Base-by-base conservation (phyloP, 2,888 invertebrate genomes). In the Cylloceria caligata region DNA sequence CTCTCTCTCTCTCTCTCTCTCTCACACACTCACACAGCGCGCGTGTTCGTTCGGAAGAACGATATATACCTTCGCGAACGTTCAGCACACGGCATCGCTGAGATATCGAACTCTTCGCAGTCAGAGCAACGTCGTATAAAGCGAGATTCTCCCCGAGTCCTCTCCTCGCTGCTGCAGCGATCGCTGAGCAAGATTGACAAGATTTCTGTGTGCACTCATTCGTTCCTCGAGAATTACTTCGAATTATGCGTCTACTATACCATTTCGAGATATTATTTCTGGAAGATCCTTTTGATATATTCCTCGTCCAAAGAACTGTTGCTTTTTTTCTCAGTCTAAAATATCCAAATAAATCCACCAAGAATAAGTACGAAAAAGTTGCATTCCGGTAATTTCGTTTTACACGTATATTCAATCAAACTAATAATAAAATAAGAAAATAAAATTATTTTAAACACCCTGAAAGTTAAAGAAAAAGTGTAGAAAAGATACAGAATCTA, bases 201-300 rank as follows among this genome's bases (percentile, higher is more conserved):
- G 77, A 78, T 76, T 60, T 72, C 78, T 75, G 78, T 65, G 78
- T 62, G 76, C 76, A 76, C 60, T 74, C 74, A 74, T 62, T 78
- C 81, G 81, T 78, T 78, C 74, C 69, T 82, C 78, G 78, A 74
- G 81, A 82, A 78, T 82, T 82, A 82, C 78, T 71, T 74, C 60
- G 78, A 74, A 78, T 78, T 74, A 81, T 81, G 69, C 78, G 75
- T 69, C 65, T 65, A 57, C 77, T 60, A 74, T 81, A 78, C 62
- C 69, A 81, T 81, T 69, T 81, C 74, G 52, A 19, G 69, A 82
- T 78, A 71, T 71, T 75, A n/a, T 34, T 36, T 34, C 65, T 49
- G 45, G 34, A 39, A 57, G 57, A 57, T 78, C 49, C 76, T 69
- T 78, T 62, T 24, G 21, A 24, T 24, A n/a, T n/a, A 24, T 39